Conservation (phyloP, 1,140 invertebrate species). For the Drosophila grimshawi region DNA sequence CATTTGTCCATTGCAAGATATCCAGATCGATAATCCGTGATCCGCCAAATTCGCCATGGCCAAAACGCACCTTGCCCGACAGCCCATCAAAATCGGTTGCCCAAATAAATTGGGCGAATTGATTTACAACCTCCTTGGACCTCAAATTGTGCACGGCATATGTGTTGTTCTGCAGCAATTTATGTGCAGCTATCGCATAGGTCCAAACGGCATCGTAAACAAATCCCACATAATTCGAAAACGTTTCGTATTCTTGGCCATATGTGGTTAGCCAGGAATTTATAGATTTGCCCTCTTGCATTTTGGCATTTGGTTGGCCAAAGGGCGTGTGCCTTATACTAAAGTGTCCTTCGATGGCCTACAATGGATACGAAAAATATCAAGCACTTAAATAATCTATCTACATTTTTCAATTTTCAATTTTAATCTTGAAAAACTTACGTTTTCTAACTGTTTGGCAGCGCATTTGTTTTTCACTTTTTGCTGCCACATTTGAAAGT, state of each 20-base stretch:
- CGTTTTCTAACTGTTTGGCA: slow-evolving; percentile 43
- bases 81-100: slow-evolving; percentile 90
- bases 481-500: slow-evolving; percentile 85
- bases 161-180: slow-evolving; percentile 47
- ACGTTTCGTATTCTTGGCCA: slow-evolving; percentile 14
- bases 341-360: slow-evolving; percentile 92
- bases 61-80: slow-evolving; percentile 90
- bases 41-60: slow-evolving; percentile 85
- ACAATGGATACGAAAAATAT: not conserved
- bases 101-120: slow-evolving; percentile 86
- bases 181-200: slow-evolving; percentile 88
- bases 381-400: not conserved
- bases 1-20: slow-evolving; percentile 89
- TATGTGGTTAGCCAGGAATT: slow-evolving; percentile 85
- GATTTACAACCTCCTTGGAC: slow-evolving; percentile 80
- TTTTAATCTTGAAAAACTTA: slow-evolving; percentile 13
- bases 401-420: not conserved
- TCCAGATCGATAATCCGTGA: slow-evolving; percentile 89
- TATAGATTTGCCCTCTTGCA: slow-evolving; percentile 89
- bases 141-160: slow-evolving; percentile 79
- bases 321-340: slow-evolving; percentile 89
- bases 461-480: slow-evolving; percentile 55
- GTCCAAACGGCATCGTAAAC: slow-evolving; percentile 94
- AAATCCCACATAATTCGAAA: slow-evolving; percentile 89
- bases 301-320: slow-evolving; percentile 86